Conservation (phyloP, 2,888 invertebrate species). For the Netelia virgata region DNA sequence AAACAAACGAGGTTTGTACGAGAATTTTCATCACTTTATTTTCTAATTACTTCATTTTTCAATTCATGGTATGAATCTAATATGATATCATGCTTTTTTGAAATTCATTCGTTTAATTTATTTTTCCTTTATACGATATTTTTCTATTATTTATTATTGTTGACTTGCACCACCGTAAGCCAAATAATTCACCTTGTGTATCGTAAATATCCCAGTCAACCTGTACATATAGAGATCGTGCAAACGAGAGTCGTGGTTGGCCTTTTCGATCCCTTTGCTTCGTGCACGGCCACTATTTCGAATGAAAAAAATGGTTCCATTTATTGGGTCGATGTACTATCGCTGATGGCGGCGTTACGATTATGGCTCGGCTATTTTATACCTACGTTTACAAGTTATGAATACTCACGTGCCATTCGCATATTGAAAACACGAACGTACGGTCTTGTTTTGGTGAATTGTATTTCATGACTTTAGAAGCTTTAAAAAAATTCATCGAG, state of each 20-base stretch:
- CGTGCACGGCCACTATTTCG: background rate
- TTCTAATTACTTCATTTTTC: too few species aligned
- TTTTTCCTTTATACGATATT: background rate
- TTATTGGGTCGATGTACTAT: constrained; percentile 22
- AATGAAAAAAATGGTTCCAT: constrained; percentile 14
- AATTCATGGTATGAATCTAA: too few species aligned
- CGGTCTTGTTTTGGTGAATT: background rate
- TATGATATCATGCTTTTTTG: too few species aligned
- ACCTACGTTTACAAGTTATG: constrained; percentile 13
- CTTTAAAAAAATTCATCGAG: too few species aligned
- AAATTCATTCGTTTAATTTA: background rate
- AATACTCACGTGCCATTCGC: constrained; percentile 8
- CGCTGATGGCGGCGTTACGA: constrained; percentile 30
- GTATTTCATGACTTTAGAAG: too few species aligned
- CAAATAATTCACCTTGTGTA: background rate
- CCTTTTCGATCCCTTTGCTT: constrained; percentile 11
- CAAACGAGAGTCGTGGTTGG: background rate
- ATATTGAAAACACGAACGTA: constrained; percentile 16
- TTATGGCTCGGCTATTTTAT: constrained; percentile 26
- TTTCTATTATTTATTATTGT: background rate
- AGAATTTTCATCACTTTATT: background rate
- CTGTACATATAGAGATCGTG: background rate
- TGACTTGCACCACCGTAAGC: background rate
- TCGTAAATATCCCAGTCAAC: background rate
- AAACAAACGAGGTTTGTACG: background rate